Percentiles rank a stretch among this genome's conserved stretches.
Evolutionary conservation across 1,140 invertebrate genomes (phyloP).

Genomic region (Caerostris darwini): DNA sequence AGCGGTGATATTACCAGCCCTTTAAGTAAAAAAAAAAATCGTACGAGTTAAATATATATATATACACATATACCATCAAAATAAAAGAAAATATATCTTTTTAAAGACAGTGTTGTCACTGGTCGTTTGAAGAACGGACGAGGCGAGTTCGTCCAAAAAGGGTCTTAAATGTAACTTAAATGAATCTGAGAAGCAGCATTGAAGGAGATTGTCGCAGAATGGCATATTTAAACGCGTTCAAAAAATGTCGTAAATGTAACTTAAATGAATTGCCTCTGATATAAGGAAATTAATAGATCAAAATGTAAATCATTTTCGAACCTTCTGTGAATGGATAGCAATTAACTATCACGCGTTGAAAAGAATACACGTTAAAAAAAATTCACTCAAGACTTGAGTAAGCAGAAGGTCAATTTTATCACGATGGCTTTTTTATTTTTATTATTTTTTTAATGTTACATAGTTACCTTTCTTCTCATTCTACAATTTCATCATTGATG

Average conservation of each 20-base stretch:
- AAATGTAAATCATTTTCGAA: constrained; percentile 63
- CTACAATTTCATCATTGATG: constrained; percentile 17
- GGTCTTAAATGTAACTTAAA: no score
- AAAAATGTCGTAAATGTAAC: not conserved
- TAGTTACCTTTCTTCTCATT: not conserved
- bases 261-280: not conserved
- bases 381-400: not conserved
- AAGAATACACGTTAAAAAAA: no score
- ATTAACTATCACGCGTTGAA: not conserved
- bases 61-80: no score
- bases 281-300: constrained; percentile 60
- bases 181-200: no score
- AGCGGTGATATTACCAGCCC: not conserved
- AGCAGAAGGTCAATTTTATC: not conserved
- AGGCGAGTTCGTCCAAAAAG: not conserved
- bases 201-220: not conserved
- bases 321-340: constrained; percentile 19
- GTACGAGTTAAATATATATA: no score
- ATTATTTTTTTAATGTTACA: not conserved
- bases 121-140: constrained; percentile 16
- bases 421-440: not conserved
- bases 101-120: constrained; percentile 74
- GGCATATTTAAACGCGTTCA: not conserved
- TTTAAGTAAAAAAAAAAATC: not conserved
- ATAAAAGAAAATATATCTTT: not conserved